Evolutionary conservation across 2,888 invertebrate species (phyloP), one percentile per base, ranked within the genome.

Genomic region (Meghimatium bilineatum): DNA sequence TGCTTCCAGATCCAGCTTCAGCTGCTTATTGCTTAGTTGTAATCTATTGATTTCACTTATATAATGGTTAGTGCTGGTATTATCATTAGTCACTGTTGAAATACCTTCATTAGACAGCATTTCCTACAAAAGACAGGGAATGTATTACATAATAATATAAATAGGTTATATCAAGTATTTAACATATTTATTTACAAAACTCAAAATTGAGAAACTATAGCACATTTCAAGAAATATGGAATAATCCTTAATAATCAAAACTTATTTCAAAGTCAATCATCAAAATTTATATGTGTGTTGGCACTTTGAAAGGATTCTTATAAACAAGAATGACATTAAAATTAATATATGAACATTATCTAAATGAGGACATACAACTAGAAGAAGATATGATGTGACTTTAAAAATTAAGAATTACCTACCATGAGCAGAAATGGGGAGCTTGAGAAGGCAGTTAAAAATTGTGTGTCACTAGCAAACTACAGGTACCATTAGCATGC

Each of bases 11-110:
- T 91, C 91, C 20, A 88, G 80, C 56, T 88, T 89, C 20, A 90
- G 86, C 77, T 91, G 91, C 83, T 91, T 90, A 52, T 91, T 86
- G 82, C 90, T 90, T 17, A 89, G 80, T 72, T 89, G 87, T 17
- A 91, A 81, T 69, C 90, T 89, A 78, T 88, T 90, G 75, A 87
- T 76, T 63, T 87, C 87, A 44, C 20, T 78, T 12, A 52, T n/a
- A 77, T 82, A 80, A 67, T 85, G 72, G 38, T 26, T 66, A 26
- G 26, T 14, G 32, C 52, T 80, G 8, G 36, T 75, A 32, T 60
- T 71, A 29, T 71, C 82, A 49, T 84, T 80, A 32, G 49, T 36
- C 29, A 26, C n/a, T 26, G 60, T 34, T 17, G 77, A 52, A 69
- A 38, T 66, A n/a, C n/a, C 60, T 12, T 44, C 44, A 69, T 44